These are phyloP conservation scores for Origma solitaria DNA, from an alignment of 2,113 vertebrate species.

Conservation along the genomic window DNA sequence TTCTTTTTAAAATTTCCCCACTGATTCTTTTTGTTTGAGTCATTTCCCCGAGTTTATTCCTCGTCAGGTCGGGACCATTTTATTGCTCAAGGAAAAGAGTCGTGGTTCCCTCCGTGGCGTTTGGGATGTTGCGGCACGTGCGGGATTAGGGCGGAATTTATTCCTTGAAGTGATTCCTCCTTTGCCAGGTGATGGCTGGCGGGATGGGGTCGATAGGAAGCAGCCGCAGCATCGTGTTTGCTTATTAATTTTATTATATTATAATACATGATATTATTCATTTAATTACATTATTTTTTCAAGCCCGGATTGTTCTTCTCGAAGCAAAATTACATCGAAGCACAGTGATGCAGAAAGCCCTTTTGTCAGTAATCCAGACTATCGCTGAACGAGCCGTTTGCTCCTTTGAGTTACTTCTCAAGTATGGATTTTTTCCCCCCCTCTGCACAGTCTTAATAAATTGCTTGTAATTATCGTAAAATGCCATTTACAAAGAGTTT, in stretches of 20 bases:
- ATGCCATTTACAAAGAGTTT: slow-evolving; percentile 69
- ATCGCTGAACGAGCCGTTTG: slow-evolving; percentile 19
- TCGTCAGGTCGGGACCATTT: slow-evolving; percentile 11
- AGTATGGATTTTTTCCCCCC: not conserved
- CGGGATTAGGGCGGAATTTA: slow-evolving; percentile 66
- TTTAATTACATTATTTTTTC: not conserved
- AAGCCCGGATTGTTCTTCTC: slow-evolving; percentile 47
- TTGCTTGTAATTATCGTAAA: slow-evolving; percentile 64
- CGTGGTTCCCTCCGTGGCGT: not conserved
- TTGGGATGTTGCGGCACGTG: slow-evolving; percentile 42
- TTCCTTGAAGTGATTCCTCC: slow-evolving; percentile 63
- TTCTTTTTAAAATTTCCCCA: not conserved
- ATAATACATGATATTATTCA: not conserved
- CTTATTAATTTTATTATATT: not conserved
- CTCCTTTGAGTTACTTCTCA: slow-evolving; percentile 41
- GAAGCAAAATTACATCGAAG: slow-evolving; percentile 48
- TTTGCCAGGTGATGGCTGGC: slow-evolving; percentile 66
- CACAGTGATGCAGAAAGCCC: slow-evolving; percentile 37
- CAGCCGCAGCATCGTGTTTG: not conserved
- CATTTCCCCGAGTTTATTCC: slow-evolving; percentile 46
- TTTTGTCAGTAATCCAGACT: slow-evolving; percentile 67
- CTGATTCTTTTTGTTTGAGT: slow-evolving; percentile 7
- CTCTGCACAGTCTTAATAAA: not conserved
- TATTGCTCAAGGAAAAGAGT: not conserved
- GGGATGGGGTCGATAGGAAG: slow-evolving; percentile 24